These are phyloP conservation scores for Paedocypris sp. DNA, from an alignment of 2,113 vertebrate genomes.

Conservation along the genomic window DNA sequence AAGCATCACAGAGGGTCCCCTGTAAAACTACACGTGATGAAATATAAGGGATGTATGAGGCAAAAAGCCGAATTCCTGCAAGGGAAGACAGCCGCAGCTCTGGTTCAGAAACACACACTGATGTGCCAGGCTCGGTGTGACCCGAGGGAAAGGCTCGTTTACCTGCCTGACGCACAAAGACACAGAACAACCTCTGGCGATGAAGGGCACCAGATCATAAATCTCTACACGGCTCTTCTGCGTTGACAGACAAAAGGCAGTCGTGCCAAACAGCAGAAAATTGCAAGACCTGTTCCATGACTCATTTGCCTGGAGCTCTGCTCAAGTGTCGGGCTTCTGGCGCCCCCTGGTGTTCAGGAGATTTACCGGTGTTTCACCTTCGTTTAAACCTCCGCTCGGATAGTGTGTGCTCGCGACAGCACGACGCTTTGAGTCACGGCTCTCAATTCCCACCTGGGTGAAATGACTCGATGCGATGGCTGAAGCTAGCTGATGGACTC, in stretches of 20 bases:
- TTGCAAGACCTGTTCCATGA: conserved; percentile 40
- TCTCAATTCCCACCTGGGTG: too few species aligned
- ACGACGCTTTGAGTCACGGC: too few species aligned
- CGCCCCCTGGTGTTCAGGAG: conserved; percentile 32
- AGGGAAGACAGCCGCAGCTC: too few species aligned
- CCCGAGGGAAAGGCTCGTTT: conserved; percentile 16
- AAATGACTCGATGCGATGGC: too few species aligned
- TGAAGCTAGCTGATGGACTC: too few species aligned
- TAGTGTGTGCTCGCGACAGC: too few species aligned
- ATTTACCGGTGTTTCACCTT: background rate
- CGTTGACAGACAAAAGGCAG: conserved; percentile 42
- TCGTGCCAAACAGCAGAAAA: conserved; percentile 35
- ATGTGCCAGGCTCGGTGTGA: background rate
- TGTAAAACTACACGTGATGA: too few species aligned
- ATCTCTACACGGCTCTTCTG: conserved; percentile 43
- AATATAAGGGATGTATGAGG: too few species aligned
- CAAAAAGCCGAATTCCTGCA: too few species aligned
- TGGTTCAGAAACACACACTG: too few species aligned
- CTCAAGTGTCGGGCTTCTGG: conserved; percentile 14
- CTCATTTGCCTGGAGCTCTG: conserved; percentile 30
- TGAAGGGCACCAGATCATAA: conserved; percentile 43
- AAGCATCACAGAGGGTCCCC: too few species aligned
- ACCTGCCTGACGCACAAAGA: conserved; percentile 1
- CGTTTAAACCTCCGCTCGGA: too few species aligned
- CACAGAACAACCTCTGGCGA: conserved; percentile 24